Percentiles rank a stretch among this genome's conserved stretches.
Evolutionary conservation across 2,113 vertebrate genomes (phyloP).

Genomic region (Marmota flaviventris): DNA sequence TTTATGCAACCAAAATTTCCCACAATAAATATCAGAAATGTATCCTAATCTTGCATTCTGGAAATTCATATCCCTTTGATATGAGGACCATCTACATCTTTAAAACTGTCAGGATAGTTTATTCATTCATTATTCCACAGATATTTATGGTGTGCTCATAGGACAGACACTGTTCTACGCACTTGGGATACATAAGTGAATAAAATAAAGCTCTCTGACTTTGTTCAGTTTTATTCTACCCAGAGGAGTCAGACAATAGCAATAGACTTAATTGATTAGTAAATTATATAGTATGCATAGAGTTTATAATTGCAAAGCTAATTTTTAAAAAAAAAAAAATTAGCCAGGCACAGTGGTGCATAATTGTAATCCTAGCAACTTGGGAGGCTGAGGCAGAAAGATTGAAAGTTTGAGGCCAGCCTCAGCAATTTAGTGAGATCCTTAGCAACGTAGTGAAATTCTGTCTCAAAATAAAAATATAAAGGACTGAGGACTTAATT

Average conservation of each 20-base stretch:
- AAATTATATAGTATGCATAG: neutral
- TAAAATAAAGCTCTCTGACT: neutral
- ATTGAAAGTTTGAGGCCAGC: too few relatives aligned
- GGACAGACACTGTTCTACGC: neutral
- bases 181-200: neutral
- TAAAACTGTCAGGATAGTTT: neutral
- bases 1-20: neutral
- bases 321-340: neutral
- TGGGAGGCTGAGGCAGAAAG: too few relatives aligned
- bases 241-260: neutral
- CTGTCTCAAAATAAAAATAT: too few relatives aligned
- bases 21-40: neutral
- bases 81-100: neutral
- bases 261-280: neutral
- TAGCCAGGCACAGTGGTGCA: too few relatives aligned
- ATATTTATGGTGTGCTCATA: neutral
- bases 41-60: neutral
- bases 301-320: neutral
- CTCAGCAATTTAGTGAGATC: too few relatives aligned
- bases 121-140: neutral
- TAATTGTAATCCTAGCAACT: too few relatives aligned
- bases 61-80: neutral
- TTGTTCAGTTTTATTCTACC: neutral
- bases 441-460: too few relatives aligned
- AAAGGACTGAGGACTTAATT: too few relatives aligned